phyloP scores from a whole-genome alignment of 2,113 vertebrate genomes.

The Nothobranchius kuhntae region DNA sequence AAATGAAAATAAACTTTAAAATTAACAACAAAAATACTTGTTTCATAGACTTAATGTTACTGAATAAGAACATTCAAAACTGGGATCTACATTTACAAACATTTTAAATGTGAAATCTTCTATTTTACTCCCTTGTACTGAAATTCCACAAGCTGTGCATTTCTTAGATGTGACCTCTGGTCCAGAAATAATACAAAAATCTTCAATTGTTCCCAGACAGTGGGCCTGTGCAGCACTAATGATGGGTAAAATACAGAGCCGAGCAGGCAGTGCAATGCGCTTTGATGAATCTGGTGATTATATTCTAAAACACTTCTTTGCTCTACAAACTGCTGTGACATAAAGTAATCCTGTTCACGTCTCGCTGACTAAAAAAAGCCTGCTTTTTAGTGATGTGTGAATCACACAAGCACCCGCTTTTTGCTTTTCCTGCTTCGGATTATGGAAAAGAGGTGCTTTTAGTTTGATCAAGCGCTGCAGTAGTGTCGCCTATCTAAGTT shows the following conservation, averaged over 20 bases:
- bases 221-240: conserved; percentile 42
- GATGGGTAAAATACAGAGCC: conserved; percentile 53
- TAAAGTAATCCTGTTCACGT: conserved; percentile 70
- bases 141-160: conserved; percentile 13
- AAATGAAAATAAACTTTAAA: no score
- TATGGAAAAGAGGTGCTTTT: conserved; percentile 44
- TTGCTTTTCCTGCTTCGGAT: conserved; percentile 42
- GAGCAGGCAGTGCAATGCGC: conserved; percentile 43
- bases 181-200: conserved; percentile 20
- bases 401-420: conserved; percentile 50
- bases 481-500: conserved; percentile 29
- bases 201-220: conserved; percentile 31
- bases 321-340: conserved; percentile 64
- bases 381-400: conserved; percentile 49
- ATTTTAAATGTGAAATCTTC: conserved; percentile 28
- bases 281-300: conserved; percentile 71
- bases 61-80: conserved; percentile 2
- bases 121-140: conserved; percentile 5
- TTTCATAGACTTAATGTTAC: no score
- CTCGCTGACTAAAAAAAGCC: conserved; percentile 51
- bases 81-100: conserved; percentile 27
- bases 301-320: conserved; percentile 66
- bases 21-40: no score
- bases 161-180: conserved; percentile 20
- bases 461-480: conserved; percentile 48